Conservation (phyloP, 2,797 vertebrate genomes). For the Poecilia gillii region DNA sequence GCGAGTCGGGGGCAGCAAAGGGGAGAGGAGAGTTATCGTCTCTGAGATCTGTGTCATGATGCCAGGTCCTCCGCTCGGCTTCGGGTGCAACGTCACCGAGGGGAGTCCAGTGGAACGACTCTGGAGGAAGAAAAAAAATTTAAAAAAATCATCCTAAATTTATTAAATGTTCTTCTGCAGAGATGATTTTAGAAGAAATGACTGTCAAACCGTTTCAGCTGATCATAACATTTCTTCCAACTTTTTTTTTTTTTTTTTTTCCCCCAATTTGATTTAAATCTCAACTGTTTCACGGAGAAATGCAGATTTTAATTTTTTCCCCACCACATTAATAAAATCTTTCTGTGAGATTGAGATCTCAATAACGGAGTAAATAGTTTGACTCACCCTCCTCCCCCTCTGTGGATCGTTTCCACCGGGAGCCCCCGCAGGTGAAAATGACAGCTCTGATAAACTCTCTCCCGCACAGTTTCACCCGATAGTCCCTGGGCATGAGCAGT, state of each 20-base stretch:
- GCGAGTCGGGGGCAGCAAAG: conserved; percentile 39
- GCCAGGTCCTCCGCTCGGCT: conserved; percentile 43
- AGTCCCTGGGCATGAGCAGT: conserved; percentile 70
- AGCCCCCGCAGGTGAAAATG: conserved; percentile 90
- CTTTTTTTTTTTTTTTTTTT: background rate
- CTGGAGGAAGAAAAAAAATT: conserved; percentile 39
- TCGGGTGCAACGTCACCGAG: conserved; percentile 36
- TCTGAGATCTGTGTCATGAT: background rate
- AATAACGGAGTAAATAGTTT: background rate
- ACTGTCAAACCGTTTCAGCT: background rate
- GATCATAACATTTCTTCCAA: background rate
- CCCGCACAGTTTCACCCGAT: conserved; percentile 87
- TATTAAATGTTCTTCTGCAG: background rate
- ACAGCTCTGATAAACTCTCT: conserved; percentile 91
- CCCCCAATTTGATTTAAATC: background rate
- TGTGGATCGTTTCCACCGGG: conserved; percentile 83
- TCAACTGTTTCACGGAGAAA: background rate
- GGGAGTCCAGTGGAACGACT: conserved; percentile 50
- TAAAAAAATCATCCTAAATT: background rate
- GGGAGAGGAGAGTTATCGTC: conserved; percentile 29
- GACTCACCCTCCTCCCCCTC: conserved; percentile 60
- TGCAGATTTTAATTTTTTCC: background rate
- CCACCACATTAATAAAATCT: background rate
- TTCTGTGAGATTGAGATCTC: background rate
- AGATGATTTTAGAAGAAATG: background rate